phyloP scores from a whole-genome alignment of 2,888 invertebrate species.

The Tipula vernalis region DNA sequence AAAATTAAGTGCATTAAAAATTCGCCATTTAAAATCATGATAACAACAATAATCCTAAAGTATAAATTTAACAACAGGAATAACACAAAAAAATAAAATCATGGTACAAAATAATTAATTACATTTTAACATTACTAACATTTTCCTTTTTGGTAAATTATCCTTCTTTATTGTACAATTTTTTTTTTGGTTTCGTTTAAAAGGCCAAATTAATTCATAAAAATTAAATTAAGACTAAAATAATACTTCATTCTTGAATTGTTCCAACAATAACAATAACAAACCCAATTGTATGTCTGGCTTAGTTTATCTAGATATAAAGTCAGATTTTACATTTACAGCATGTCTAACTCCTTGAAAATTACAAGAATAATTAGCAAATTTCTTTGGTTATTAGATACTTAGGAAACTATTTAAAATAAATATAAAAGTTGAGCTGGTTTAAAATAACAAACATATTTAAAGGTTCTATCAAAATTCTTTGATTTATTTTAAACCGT shows the following conservation, averaged over 20 bases:
- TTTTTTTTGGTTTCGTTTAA: neutral
- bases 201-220: neutral
- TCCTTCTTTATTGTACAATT: neutral
- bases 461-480: no score
- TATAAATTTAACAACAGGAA: neutral
- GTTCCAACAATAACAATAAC: slow-evolving; percentile 13
- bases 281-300: no score
- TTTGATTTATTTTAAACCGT: no score
- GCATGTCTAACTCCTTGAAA: no score
- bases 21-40: neutral
- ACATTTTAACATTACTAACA: neutral
- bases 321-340: no score
- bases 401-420: no score
- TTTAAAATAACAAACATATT: no score
- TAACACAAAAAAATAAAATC: neutral
- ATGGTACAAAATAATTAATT: neutral
- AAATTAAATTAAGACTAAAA: neutral
- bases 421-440: no score
- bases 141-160: neutral
- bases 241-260: neutral
- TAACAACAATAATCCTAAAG: neutral
- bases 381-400: no score
- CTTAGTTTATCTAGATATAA: no score
- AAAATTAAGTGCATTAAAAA: neutral
- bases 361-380: no score